Conservation (phyloP, 2,113 vertebrate genomes). For the Microtus ochrogaster region DNA sequence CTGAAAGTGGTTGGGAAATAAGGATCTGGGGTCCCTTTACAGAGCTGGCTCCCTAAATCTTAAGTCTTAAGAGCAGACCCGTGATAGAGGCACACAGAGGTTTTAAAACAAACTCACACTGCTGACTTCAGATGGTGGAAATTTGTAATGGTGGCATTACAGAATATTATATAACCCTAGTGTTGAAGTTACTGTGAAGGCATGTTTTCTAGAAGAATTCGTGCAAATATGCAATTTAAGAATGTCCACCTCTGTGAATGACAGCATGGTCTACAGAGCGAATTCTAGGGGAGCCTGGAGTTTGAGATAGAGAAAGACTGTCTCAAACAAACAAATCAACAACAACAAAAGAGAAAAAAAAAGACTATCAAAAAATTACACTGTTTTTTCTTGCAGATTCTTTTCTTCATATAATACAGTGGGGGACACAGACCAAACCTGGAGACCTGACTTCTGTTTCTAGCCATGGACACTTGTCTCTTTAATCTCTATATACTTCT, state of each 20-base stretch:
- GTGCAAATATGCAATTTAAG: background rate
- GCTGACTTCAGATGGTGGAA: background rate
- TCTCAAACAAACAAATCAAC: background rate
- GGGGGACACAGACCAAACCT: background rate
- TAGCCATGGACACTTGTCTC: background rate
- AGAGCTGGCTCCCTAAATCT: background rate
- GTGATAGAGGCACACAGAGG: background rate
- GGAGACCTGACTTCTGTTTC: background rate
- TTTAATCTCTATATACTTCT: background rate
- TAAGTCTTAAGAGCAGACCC: background rate
- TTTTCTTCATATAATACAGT: background rate
- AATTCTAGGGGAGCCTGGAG: too few relatives aligned
- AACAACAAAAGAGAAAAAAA: background rate
- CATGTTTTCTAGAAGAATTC: background rate
- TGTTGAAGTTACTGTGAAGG: background rate
- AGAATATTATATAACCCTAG: background rate
- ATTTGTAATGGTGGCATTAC: background rate
- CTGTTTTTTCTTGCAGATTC: background rate
- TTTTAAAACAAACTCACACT: background rate
- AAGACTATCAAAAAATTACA: background rate
- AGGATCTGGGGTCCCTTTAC: background rate
- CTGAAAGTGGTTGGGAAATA: background rate
- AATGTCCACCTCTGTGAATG: background rate
- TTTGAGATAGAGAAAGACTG: background rate
- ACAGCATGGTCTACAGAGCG: too few relatives aligned